Conservation (phyloP, 2,797 vertebrate genomes). For the Periophthalmus magnuspinnatus region DNA sequence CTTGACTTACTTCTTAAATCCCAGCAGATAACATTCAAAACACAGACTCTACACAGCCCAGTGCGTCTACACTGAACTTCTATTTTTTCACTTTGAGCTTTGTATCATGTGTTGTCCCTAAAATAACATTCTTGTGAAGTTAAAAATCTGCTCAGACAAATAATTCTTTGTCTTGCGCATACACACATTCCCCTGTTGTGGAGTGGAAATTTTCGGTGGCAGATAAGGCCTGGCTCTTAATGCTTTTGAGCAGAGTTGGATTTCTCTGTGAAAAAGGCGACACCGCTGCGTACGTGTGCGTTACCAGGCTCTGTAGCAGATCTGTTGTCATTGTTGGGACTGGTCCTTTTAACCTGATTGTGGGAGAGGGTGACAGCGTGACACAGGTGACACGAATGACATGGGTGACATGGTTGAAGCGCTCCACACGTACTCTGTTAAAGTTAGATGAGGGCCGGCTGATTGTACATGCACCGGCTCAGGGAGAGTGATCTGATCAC, state of each 20-base stretch:
- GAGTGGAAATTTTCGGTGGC: constrained; percentile 36
- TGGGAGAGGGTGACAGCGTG: constrained; percentile 40
- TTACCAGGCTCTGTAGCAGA: constrained; percentile 53
- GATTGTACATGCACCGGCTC: constrained; percentile 46
- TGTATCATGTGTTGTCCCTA: background rate
- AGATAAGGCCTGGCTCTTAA: constrained; percentile 23
- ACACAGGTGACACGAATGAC: constrained; percentile 17
- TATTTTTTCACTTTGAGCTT: constrained; percentile 7
- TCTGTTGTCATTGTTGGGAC: constrained; percentile 69
- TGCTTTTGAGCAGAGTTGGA: constrained; percentile 43
- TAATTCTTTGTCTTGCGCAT: background rate
- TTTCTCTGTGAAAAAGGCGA: constrained; percentile 66
- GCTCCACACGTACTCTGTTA: constrained; percentile 38
- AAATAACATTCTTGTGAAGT: background rate
- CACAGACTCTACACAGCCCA: background rate
- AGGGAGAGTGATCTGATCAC: background rate
- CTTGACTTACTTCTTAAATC: constrained; percentile 4
- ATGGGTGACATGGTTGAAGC: constrained; percentile 14
- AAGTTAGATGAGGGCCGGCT: constrained; percentile 59
- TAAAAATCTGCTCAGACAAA: background rate
- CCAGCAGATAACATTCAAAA: constrained; percentile 21
- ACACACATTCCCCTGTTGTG: background rate
- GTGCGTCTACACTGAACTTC: no score
- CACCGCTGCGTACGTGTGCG: constrained; percentile 57
- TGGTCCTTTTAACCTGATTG: constrained; percentile 68